Percentiles rank a stretch among this genome's conserved stretches.
These are phyloP conservation scores for Melitaea athalia DNA, from an alignment of 2,888 invertebrate species.

Conservation along the genomic window DNA sequence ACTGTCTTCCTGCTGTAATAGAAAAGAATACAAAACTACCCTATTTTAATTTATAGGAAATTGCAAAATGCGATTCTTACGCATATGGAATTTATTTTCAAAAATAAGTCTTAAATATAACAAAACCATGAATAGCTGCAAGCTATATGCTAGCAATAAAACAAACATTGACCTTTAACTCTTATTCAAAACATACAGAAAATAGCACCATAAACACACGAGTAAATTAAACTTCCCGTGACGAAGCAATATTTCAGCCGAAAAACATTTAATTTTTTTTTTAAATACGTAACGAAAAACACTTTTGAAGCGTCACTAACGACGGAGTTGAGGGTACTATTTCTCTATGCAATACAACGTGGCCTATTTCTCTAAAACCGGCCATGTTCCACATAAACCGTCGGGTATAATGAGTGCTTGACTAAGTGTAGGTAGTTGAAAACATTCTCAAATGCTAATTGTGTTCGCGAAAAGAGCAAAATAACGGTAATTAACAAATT, in stretches of 20 bases:
- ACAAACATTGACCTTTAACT: neutral
- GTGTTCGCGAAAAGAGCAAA: conserved; percentile 16
- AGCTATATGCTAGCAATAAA: neutral
- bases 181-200: neutral
- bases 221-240: neutral
- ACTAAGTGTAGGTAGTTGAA: conserved; percentile 23
- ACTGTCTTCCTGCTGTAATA: too few species aligned
- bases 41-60: too few species aligned
- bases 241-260: conserved; percentile 8
- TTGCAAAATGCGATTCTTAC: too few species aligned
- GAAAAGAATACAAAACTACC: too few species aligned
- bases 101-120: too few species aligned
- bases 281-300: conserved; percentile 22
- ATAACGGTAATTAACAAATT: too few species aligned
- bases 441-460: conserved; percentile 30
- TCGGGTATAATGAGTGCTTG: conserved; percentile 30
- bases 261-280: conserved; percentile 17
- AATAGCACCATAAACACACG: neutral
- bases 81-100: too few species aligned
- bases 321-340: conserved; percentile 29
- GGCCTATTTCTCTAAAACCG: conserved; percentile 29
- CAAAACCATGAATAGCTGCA: too few species aligned
- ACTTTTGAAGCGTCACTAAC: conserved; percentile 24
- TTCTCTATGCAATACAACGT: conserved; percentile 20
- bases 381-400: conserved; percentile 21